Evolutionary conservation across 2,113 vertebrate species (phyloP).

Genomic region (Nothobranchius furzeri): DNA sequence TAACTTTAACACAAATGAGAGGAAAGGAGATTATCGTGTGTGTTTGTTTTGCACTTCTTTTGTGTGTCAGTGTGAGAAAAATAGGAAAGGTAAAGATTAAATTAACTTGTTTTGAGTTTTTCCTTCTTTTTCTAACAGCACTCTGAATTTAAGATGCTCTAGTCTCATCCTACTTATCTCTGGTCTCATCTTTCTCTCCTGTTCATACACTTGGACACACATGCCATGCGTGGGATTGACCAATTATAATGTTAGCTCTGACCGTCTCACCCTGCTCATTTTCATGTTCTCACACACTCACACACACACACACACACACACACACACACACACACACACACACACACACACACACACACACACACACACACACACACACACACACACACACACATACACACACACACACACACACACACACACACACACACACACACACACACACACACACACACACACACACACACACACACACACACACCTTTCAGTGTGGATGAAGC

Average conservation of each 20-base stretch:
- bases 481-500: slow-evolving; percentile 58
- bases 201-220: background rate
- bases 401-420: slow-evolving; percentile 60
- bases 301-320: slow-evolving; percentile 58
- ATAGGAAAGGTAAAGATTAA: slow-evolving; percentile 30
- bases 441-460: slow-evolving; percentile 60
- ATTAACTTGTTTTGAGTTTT: slow-evolving; percentile 41
- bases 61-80: slow-evolving; percentile 33
- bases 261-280: slow-evolving; percentile 35
- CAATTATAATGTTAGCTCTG: slow-evolving; percentile 68
- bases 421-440: slow-evolving; percentile 56
- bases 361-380: slow-evolving; percentile 56
- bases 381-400: slow-evolving; percentile 51
- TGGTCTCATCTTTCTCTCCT: background rate
- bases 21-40: too few species aligned
- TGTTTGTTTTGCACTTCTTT: background rate
- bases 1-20: too few species aligned
- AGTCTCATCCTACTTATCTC: slow-evolving; percentile 17
- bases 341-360: slow-evolving; percentile 60
- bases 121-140: slow-evolving; percentile 9
- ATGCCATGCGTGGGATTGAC: slow-evolving; percentile 13
- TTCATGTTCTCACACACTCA: slow-evolving; percentile 55
- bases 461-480: slow-evolving; percentile 52
- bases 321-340: slow-evolving; percentile 57
- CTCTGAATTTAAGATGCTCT: slow-evolving; percentile 22